Evolutionary conservation across 1,140 invertebrate species (phyloP), one percentile per base, ranked within the genome.

Genomic region (Cardiocondyla obscurior): DNA sequence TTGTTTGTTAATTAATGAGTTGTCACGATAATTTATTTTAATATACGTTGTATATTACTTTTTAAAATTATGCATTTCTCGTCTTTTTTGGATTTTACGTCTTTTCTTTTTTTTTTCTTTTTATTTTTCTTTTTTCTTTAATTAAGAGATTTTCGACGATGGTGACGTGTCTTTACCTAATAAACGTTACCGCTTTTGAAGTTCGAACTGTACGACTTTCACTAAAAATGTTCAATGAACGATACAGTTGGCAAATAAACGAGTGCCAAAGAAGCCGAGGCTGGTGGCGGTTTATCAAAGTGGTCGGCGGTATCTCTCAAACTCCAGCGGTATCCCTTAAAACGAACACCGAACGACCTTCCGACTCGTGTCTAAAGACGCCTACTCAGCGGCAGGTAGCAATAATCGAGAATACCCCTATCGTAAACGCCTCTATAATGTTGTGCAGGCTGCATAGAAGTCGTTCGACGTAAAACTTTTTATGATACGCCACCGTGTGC

Each of bases 321-420:
- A 46, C 14, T 46, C 44, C 14, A 46, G n/a, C 44, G 44, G 16
- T 46, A 46, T 46, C n/a, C 49, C 64, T 85, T 64, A 85, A 87
- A 62, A 82, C 2, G 60, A 60, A 65, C 22, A 28, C 53, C 39
- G 39, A 82, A 42, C n/a, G 64, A 85, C 79, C 79, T 85, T 57
- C 84, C 64, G 70, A 85, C 67, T 70, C 28, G 14, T 69, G 79
- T 72, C 64, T 57, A 10, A 65, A 53, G 65, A 39, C n/a, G n/a
- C n/a, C 85, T 79, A 85, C 65, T 81, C 73, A 81, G 60, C 72
- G 49, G 85, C 85, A 87, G 85, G 85, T 86, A 86, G 84, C 57
- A 51, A 69, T 53, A 58, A 57, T 73, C 44, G 25, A 46, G 46
- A 39, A 83, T 86, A 51, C 58, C 74, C 58, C 69, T 83, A 65